These are phyloP conservation scores for Cheilinus undulatus DNA, from an alignment of 2,113 vertebrate species.

Conservation along the genomic window DNA sequence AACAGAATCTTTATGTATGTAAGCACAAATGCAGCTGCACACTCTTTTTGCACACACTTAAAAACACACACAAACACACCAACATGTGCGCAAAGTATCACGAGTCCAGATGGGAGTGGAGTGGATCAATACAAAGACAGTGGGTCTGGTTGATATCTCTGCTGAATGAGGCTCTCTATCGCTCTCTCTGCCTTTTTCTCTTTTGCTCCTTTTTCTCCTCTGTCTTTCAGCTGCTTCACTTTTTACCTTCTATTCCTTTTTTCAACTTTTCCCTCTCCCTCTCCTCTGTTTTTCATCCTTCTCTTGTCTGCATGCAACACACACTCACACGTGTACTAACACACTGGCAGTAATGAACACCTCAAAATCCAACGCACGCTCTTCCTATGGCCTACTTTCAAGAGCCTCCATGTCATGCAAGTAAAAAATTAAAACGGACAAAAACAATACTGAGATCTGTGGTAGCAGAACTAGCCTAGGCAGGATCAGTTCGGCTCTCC, in stretches of 20 bases:
- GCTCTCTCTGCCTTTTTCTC: conserved; percentile 12
- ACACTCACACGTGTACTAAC: conserved; percentile 19
- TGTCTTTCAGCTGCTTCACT: conserved; percentile 5
- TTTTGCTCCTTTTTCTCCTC: conserved; percentile 17
- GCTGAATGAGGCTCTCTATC: conserved; percentile 35
- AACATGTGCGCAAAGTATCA: conserved; percentile 40
- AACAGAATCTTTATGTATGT: conserved; percentile 7
- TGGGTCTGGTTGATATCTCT: conserved; percentile 67
- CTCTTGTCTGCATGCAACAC: conserved; percentile 27
- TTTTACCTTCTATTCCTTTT: conserved; percentile 12
- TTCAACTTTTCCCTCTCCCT: conserved; percentile 16
- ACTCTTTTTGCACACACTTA: conserved; percentile 14
- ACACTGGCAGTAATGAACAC: conserved; percentile 61
- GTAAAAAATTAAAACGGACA: conserved; percentile 63
- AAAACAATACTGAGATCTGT: conserved; percentile 63
- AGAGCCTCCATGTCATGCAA: conserved; percentile 67
- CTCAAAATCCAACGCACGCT: conserved; percentile 73
- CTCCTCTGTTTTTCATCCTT: conserved; percentile 3
- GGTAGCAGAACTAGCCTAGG: conserved; percentile 45
- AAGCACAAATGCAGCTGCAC: conserved; percentile 25
- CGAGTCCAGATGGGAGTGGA: conserved; percentile 66
- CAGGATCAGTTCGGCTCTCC: conserved; percentile 41
- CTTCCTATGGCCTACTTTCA: conserved; percentile 75
- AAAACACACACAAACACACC: conserved; percentile 33
- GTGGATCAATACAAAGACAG: conserved; percentile 74